phyloP scores from a whole-genome alignment of 2,113 vertebrate species.

The Syngnathoides biaculeatus region DNA sequence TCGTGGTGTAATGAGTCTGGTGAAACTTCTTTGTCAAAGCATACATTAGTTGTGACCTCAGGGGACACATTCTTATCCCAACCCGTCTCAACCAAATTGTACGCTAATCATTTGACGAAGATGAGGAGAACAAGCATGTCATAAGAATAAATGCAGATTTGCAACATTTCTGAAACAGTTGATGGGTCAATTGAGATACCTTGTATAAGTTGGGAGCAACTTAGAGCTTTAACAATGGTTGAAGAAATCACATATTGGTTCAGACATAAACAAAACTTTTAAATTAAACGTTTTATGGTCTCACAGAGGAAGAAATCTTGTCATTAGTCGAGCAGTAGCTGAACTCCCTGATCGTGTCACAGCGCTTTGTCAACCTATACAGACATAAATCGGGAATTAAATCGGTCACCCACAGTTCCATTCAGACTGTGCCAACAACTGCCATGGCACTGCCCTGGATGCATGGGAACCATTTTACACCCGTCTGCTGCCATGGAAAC shows the following conservation, averaged over 20 bases:
- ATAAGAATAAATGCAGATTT: neutral
- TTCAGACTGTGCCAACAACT: conserved; percentile 49
- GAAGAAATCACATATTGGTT: neutral
- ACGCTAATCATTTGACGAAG: neutral
- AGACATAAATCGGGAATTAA: conserved; percentile 24
- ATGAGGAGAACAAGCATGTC: neutral
- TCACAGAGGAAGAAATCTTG: neutral
- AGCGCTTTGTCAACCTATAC: conserved; percentile 11
- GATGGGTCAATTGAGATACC: neutral
- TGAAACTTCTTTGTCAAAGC: neutral
- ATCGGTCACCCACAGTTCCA: conserved; percentile 21
- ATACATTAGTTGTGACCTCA: neutral
- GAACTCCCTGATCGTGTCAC: neutral
- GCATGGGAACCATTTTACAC: conserved; percentile 44
- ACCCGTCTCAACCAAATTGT: neutral
- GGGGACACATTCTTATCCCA: neutral
- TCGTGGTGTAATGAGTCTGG: neutral
- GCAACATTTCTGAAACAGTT: neutral
- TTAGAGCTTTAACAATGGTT: neutral
- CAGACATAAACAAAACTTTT: neutral
- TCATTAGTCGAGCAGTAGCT: neutral
- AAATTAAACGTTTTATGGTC: neutral
- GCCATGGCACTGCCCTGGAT: conserved; percentile 50
- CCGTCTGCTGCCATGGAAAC: conserved; percentile 59
- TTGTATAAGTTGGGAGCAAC: neutral